These are phyloP conservation scores for Amniataba percoides DNA, from an alignment of 2,797 vertebrate species.

Conservation along the genomic window DNA sequence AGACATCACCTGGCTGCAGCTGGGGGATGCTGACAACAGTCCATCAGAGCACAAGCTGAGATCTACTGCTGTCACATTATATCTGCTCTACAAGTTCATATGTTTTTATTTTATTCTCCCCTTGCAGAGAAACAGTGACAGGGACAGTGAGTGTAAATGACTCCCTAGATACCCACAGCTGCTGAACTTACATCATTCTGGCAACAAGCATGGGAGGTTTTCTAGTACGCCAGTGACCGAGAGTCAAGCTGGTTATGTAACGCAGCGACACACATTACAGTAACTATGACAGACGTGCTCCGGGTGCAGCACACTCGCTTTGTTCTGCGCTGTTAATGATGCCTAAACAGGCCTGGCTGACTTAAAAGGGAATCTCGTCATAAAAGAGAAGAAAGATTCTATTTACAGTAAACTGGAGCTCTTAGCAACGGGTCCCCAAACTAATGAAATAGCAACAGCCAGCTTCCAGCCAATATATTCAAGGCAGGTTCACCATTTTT, in stretches of 20 bases:
- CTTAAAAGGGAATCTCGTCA: conserved; percentile 39
- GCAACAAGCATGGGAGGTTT: conserved; percentile 27
- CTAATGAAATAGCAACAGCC: conserved; percentile 8
- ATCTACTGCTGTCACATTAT: neutral
- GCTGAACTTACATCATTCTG: conserved; percentile 30
- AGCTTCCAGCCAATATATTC: conserved; percentile 21
- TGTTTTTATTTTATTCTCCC: neutral
- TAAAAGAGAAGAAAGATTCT: conserved; percentile 18
- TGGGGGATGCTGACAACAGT: conserved; percentile 15
- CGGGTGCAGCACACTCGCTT: conserved; percentile 26
- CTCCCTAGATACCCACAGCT: conserved; percentile 21
- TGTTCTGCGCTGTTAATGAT: conserved; percentile 39
- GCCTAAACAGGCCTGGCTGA: conserved; percentile 53
- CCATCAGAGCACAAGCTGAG: conserved; percentile 10
- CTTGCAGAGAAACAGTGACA: neutral
- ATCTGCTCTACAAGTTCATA: neutral
- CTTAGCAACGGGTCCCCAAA: conserved; percentile 27
- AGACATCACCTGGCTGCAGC: conserved; percentile 39
- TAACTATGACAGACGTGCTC: conserved; percentile 45
- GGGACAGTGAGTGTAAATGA: neutral
- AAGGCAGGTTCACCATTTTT: neutral
- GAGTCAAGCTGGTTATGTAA: conserved; percentile 64
- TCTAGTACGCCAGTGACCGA: conserved; percentile 21
- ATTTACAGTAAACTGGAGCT: conserved; percentile 61
- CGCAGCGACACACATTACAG: conserved; percentile 35